Conservation (phyloP, 2,888 invertebrate genomes). For the Harpagoxenus sublaevis region DNA sequence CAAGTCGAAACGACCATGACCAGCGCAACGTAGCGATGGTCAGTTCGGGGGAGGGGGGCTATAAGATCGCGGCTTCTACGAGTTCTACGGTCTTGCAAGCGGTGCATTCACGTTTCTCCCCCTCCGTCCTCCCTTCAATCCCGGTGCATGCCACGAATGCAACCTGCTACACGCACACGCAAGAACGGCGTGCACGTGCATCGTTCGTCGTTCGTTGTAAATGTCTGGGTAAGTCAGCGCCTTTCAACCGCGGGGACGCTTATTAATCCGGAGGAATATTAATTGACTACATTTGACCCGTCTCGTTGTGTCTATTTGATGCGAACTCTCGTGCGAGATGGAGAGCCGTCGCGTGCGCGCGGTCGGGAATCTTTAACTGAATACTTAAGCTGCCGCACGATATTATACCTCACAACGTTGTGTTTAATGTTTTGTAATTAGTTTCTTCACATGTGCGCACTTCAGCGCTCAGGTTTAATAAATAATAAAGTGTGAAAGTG, state of each 20-base stretch:
- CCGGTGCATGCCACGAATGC: constrained; percentile 34
- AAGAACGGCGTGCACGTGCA: constrained; percentile 15
- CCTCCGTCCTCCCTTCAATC: constrained; percentile 52
- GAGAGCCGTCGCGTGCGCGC: constrained; percentile 16
- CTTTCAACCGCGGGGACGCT: constrained; percentile 32
- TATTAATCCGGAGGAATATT: constrained; percentile 37
- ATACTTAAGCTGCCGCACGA: neutral
- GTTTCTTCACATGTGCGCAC: neutral
- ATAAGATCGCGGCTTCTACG: constrained; percentile 59
- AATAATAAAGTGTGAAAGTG: constrained; percentile 10
- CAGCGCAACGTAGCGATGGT: constrained; percentile 84
- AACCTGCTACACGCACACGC: constrained; percentile 38
- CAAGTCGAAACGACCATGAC: constrained; percentile 80
- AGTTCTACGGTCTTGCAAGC: constrained; percentile 52
- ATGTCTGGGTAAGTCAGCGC: constrained; percentile 11
- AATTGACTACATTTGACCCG: constrained; percentile 35
- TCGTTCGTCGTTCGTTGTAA: neutral
- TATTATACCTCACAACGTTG: neutral
- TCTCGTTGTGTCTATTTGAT: constrained; percentile 22
- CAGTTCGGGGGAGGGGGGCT: constrained; percentile 78
- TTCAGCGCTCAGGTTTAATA: neutral
- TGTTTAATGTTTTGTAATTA: neutral
- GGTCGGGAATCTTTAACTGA: constrained; percentile 2
- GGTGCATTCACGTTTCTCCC: constrained; percentile 65
- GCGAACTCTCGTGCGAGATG: constrained; percentile 12